phyloP scores from a whole-genome alignment of 2,113 vertebrate genomes.

The Vidua chalybeata region DNA sequence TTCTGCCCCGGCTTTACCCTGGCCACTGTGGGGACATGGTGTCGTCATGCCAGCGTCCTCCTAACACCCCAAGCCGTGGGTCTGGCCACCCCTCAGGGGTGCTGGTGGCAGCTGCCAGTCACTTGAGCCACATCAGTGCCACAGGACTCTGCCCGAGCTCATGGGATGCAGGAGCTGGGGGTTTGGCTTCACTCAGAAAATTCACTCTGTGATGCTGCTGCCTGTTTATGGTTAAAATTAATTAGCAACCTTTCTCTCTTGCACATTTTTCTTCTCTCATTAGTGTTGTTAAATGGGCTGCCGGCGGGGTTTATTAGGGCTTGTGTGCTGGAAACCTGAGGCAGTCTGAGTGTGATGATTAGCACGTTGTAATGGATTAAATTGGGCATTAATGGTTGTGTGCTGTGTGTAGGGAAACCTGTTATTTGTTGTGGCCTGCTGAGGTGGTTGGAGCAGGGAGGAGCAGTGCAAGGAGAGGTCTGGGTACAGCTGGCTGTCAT shows the following conservation, averaged over 20 bases:
- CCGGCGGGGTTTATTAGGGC: neutral
- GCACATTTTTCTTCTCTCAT: neutral
- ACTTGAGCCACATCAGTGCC: neutral
- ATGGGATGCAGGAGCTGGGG: neutral
- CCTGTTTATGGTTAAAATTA: neutral
- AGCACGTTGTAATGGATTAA: neutral
- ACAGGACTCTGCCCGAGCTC: neutral
- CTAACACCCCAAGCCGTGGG: accelerated
- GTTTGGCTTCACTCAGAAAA: neutral
- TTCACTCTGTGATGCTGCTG: neutral
- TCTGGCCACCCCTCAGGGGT: accelerated
- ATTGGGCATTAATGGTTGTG: neutral
- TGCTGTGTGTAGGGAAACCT: neutral
- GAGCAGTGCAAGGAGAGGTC: neutral
- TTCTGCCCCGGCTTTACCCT: neutral
- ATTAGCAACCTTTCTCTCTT: neutral
- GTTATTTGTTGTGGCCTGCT: neutral
- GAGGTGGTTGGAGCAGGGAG: neutral
- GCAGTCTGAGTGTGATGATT: neutral
- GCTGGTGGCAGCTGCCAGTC: neutral
- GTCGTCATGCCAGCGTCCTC: accelerated
- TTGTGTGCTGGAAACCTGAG: neutral
- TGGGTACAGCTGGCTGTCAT: neutral
- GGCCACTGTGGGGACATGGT: accelerated
- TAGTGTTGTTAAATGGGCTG: neutral